Evolutionary conservation across 35 echinoderm and acorn worm species (phyloP).

Genomic region (Hemicentrotus pulcherrimus): DNA sequence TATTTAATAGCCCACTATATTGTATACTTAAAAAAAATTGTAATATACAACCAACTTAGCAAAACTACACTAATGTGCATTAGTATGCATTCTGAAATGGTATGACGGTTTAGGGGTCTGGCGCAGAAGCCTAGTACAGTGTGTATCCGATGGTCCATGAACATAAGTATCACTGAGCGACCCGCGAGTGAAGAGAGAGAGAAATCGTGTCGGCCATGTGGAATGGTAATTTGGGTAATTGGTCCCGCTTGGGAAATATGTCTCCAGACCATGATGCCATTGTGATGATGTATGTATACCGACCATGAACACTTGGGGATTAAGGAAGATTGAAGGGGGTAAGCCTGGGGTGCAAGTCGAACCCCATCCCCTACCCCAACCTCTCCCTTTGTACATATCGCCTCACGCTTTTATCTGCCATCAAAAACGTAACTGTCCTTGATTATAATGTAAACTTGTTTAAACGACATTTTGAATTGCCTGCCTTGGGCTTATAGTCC

Average conservation of each 20-base stretch:
- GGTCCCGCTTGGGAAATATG: constrained; percentile 6
- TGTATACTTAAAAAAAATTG: no score
- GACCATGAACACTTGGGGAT: neutral
- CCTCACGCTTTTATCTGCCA: no score
- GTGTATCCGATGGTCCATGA: neutral
- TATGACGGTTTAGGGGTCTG: neutral
- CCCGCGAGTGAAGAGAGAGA: neutral
- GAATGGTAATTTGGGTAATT: constrained; percentile 13
- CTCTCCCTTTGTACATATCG: no score
- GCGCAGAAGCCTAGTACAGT: neutral
- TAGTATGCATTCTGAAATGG: neutral
- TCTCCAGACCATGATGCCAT: neutral
- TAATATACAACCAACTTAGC: no score
- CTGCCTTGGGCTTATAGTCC: no score
- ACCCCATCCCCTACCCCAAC: neutral
- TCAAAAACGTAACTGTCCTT: no score
- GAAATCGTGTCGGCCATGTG: neutral
- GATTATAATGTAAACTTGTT: no score
- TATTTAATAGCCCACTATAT: no score
- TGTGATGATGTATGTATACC: constrained; percentile 10
- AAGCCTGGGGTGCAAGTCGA: neutral
- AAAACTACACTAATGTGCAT: no score
- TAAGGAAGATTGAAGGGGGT: neutral
- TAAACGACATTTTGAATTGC: no score
- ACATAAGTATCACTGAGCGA: neutral